Percentiles rank a stretch among this genome's conserved stretches.
Conservation (phyloP, 2,888 invertebrate species). For the Malthinus flaveolus region DNA sequence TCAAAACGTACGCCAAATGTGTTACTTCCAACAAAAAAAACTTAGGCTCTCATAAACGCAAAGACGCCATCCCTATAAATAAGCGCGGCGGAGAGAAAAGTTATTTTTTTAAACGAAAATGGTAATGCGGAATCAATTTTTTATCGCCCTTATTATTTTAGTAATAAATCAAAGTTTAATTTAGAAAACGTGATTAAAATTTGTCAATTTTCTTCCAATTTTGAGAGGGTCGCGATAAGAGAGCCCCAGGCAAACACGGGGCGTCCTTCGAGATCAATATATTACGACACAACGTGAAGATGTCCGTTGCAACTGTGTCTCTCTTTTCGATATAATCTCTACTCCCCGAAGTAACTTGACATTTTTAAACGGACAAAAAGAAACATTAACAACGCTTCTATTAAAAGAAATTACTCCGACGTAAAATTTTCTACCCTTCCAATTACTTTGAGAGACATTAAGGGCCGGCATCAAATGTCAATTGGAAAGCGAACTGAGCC, state of each 20-base stretch:
- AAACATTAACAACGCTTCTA: background rate
- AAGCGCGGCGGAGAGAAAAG: too few relatives aligned
- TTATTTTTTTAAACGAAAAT: too few relatives aligned
- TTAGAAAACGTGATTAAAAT: constrained; percentile 47
- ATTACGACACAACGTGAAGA: constrained; percentile 27
- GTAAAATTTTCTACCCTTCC: constrained; percentile 21
- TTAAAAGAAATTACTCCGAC: background rate
- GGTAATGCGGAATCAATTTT: too few relatives aligned
- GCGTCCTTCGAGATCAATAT: constrained; percentile 30
- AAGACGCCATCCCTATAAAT: too few relatives aligned
- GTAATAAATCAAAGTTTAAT: constrained; percentile 50
- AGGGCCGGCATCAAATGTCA: constrained; percentile 32
- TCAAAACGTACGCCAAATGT: too few relatives aligned
- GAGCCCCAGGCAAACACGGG: constrained; percentile 24
- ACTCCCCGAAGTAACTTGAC: constrained; percentile 13
- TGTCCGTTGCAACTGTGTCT: constrained; percentile 29
- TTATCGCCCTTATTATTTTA: constrained; percentile 4
- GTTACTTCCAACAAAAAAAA: too few relatives aligned
- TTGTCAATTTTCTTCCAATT: constrained; percentile 43
- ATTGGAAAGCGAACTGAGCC: constrained; percentile 27
- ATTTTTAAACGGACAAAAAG: background rate
- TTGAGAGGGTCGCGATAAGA: constrained; percentile 35
- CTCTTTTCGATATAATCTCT: constrained; percentile 24
- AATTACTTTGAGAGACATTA: constrained; percentile 24
- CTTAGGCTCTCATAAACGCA: too few relatives aligned